phyloP scores from a whole-genome alignment of 2,888 invertebrate species.

The Acleris holmiana region DNA sequence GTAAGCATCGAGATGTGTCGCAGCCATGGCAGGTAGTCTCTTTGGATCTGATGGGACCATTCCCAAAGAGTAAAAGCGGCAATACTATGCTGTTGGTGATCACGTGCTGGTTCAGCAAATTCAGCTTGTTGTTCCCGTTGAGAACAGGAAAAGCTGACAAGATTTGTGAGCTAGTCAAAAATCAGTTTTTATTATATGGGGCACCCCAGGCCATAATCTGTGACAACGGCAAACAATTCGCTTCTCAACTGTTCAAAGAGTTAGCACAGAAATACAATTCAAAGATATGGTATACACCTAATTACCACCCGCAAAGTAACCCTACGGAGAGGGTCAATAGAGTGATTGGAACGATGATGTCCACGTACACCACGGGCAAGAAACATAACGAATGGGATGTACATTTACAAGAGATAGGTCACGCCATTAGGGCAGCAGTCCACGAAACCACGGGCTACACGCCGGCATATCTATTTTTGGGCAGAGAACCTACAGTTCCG shows the following conservation, averaged over 20 bases:
- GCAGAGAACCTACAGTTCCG: constrained; percentile 8
- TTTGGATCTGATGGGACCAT: constrained; percentile 5
- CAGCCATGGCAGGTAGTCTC: background rate
- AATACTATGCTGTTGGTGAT: constrained; percentile 6
- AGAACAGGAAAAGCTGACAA: too few relatives aligned
- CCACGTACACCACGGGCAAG: constrained; percentile 40
- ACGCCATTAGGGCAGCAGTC: constrained; percentile 8
- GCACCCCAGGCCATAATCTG: too few relatives aligned
- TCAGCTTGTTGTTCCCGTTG: too few relatives aligned
- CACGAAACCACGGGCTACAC: constrained; percentile 14
- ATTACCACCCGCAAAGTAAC: constrained; percentile 50
- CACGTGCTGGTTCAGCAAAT: constrained; percentile 14
- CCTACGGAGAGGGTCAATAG: constrained; percentile 52
- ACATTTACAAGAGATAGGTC: constrained; percentile 4
- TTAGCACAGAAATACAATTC: too few relatives aligned
- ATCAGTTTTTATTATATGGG: too few relatives aligned
- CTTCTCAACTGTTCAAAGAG: too few relatives aligned
- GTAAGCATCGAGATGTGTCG: background rate
- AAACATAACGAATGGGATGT: constrained; percentile 36
- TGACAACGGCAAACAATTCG: too few relatives aligned
- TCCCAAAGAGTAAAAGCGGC: constrained; percentile 4
- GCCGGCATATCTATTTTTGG: constrained; percentile 9
- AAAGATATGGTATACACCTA: too few relatives aligned
- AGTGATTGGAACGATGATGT: constrained; percentile 47
- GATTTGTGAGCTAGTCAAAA: too few relatives aligned